A percentile compares a stretch with the other conserved stretches of the same genome.
These are phyloP conservation scores for Steinernema scapterisci DNA, from an alignment of 2,888 invertebrate genomes.

Conservation along the genomic window DNA sequence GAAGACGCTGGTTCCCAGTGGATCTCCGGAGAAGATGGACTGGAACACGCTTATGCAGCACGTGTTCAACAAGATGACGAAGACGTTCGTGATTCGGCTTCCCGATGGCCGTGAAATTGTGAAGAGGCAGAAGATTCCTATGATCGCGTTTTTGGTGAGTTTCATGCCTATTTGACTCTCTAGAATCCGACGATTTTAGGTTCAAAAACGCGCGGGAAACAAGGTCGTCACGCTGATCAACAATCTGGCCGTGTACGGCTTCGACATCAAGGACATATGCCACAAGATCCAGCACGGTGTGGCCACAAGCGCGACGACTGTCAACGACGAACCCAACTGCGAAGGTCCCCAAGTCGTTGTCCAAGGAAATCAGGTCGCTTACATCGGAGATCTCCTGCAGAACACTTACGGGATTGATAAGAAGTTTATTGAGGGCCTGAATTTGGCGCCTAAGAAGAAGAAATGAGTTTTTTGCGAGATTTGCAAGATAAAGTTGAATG, in stretches of 20 bases:
- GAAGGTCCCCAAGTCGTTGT: conserved; percentile 63
- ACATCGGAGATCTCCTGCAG: conserved; percentile 23
- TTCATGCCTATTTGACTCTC: background rate
- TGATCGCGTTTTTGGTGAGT: conserved; percentile 47
- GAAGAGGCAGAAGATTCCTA: conserved; percentile 45
- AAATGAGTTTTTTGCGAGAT: conserved; percentile 44
- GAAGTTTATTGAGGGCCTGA: conserved; percentile 61
- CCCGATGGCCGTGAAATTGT: conserved; percentile 55
- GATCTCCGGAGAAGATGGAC: background rate
- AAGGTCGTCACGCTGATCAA: conserved; percentile 82
- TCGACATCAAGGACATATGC: conserved; percentile 79
- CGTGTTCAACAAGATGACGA: conserved; percentile 51
- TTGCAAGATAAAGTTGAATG: too few relatives aligned
- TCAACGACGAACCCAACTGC: conserved; percentile 74
- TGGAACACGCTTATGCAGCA: conserved; percentile 46
- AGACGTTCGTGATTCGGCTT: conserved; percentile 50
- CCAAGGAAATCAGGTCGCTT: conserved; percentile 62
- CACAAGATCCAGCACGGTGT: conserved; percentile 82
- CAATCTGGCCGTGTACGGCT: conserved; percentile 85
- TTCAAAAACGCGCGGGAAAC: conserved; percentile 63
- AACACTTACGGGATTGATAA: conserved; percentile 54
- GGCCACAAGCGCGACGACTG: conserved; percentile 84
- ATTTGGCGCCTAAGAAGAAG: conserved; percentile 61
- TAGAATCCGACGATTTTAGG: conserved; percentile 42
- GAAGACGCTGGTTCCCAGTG: background rate